Base-by-base conservation (phyloP, 2,797 vertebrate genomes). In the Phataginus tricuspis region DNA sequence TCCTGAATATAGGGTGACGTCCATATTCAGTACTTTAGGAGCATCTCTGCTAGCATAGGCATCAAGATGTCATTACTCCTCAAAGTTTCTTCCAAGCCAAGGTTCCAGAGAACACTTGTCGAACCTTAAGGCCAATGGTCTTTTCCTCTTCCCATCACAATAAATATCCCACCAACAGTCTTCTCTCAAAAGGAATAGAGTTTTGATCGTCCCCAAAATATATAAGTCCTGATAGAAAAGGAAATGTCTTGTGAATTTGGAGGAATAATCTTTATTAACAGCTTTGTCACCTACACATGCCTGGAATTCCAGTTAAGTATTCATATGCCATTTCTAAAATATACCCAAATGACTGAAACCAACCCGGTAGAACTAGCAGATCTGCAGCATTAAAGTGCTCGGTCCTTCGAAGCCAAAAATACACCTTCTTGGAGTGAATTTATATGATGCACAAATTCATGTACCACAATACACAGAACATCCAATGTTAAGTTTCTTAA, bases 271-370 rank as follows among this genome's bases (percentile, higher is more conserved):
- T 78, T 86, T 82, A 72, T 31, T 68, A 68, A 80, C 19, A 90
- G 31, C 19, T 89, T 66, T 84, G 31, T 49, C 63, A 86, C 5
- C 9, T 61, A 23, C 66, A 57, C 42, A 49, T 45, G 74, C 71
- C 77, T 78, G 29, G 57, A 69, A 94, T 89, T 94, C 51, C 29
- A 83, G 4, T 83, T 53, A 89, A 88, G 42, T 45, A 79, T 69
- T 95, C 31, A 68, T 21, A 78, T 37, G 75, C 14, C 34, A 71
- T 61, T 96, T 93, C 85, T 84, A 96, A 97, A 96, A 87, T 92
- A 77, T 82, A 74, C 5, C 19, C 16, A 84, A 92, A 86, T 39
- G 39, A 39, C 57, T 64, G 34, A 92, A 96, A 93, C 45, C 45
- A 45, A 37, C 51, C 31, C 85, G 13, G 79, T 78, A 27, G 11